phyloP scores from a whole-genome alignment of 2,888 invertebrate genomes.

The Megalurothrips usitatus region DNA sequence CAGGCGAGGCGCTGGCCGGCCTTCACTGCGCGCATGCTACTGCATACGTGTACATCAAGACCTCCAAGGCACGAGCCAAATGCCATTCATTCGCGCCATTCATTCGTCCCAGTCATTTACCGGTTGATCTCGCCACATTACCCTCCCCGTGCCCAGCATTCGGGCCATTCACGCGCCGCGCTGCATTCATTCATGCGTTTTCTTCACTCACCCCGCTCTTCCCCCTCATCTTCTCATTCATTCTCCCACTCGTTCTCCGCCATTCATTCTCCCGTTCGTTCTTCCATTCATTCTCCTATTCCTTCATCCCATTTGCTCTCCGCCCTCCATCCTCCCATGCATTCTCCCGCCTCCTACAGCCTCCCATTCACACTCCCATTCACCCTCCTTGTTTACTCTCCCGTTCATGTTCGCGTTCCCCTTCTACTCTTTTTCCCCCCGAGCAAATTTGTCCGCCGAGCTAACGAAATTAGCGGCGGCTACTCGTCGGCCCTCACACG shows the following conservation, averaged over 20 bases:
- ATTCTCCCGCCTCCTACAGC: too few relatives aligned
- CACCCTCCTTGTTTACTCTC: too few relatives aligned
- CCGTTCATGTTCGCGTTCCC: too few relatives aligned
- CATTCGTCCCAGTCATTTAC: background rate
- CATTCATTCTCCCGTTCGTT: background rate
- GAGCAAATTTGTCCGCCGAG: background rate
- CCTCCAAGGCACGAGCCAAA: background rate
- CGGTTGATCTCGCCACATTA: too few relatives aligned
- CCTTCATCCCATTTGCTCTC: too few relatives aligned
- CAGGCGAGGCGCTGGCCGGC: background rate
- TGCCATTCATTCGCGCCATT: background rate
- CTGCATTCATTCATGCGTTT: background rate
- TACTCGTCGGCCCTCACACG: too few relatives aligned
- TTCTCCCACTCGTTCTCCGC: background rate
- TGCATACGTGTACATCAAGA: slow-evolving; percentile 11
- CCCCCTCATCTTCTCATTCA: background rate
- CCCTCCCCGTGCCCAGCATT: background rate
- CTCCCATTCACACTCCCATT: too few relatives aligned
- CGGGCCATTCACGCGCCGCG: background rate
- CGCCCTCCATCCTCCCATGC: too few relatives aligned
- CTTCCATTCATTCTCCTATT: background rate
- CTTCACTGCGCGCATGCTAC: too few relatives aligned
- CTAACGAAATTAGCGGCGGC: too few relatives aligned
- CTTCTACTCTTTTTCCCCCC: background rate
- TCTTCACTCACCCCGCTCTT: background rate